A percentile compares a stretch with the other conserved stretches of the same genome.
These are phyloP conservation scores for Astreopora myriophthalma DNA, from an alignment of 64 coral and sea anemone species.

Conservation along the genomic window DNA sequence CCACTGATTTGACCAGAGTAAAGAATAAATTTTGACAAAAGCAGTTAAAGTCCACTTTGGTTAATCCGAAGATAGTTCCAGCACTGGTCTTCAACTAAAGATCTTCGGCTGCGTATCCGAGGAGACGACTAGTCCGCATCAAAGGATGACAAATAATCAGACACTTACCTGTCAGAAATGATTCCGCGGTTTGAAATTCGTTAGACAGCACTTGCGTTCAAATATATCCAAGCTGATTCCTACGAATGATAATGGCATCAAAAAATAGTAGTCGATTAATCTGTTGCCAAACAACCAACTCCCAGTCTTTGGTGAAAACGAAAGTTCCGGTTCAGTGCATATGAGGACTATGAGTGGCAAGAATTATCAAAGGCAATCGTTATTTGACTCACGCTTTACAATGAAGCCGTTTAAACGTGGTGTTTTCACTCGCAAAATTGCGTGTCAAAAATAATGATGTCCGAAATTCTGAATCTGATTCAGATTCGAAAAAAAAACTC, in stretches of 20 bases:
- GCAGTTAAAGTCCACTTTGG: background rate
- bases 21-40: background rate
- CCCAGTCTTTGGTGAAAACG: no score
- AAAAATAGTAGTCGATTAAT: no score
- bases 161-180: background rate
- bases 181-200: constrained; percentile 3
- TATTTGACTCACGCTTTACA: constrained; percentile 17
- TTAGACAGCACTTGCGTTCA: background rate
- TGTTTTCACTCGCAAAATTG: no score
- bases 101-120: background rate
- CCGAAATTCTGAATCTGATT: background rate
- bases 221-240: background rate
- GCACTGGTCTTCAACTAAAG: no score
- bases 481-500: no score
- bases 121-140: background rate
- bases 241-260: no score
- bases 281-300: no score
- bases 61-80: no score
- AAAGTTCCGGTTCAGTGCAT: no score
- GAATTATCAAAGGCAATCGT: background rate
- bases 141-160: background rate
- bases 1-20: background rate
- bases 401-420: no score
- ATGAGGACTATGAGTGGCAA: background rate
- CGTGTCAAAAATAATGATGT: background rate